Conservation (phyloP, 2,888 invertebrate genomes). For the Lasioglossum oenotherae region DNA sequence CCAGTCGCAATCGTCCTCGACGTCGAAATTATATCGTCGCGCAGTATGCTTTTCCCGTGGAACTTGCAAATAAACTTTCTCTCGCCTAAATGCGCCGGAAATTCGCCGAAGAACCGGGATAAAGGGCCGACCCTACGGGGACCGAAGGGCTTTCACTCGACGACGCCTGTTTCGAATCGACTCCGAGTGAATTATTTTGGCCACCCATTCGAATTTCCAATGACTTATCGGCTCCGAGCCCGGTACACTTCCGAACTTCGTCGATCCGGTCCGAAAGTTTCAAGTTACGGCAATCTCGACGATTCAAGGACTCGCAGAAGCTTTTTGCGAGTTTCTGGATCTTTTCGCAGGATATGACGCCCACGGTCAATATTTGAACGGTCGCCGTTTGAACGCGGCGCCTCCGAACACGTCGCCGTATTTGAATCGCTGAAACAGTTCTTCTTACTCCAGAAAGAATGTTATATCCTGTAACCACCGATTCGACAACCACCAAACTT, state of each 20-base stretch:
- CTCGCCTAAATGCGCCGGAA: neutral
- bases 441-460: neutral
- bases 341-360: constrained; percentile 3
- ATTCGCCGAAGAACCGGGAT: neutral
- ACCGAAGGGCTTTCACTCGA: neutral
- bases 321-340: neutral
- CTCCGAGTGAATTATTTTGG: constrained; percentile 31
- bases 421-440: neutral
- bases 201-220: constrained; percentile 20
- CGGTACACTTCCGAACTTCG: neutral
- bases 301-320: neutral
- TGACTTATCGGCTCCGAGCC: constrained; percentile 4
- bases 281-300: neutral
- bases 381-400: neutral
- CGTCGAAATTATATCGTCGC: neutral
- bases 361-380: neutral
- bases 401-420: neutral
- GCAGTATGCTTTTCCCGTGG: neutral
- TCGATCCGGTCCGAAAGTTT: constrained; percentile 3
- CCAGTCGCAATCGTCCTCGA: neutral
- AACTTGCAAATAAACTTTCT: constrained; percentile 2
- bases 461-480: too few species aligned
- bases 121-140: neutral
- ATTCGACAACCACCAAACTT: too few species aligned
- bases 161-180: constrained; percentile 20